Percentiles rank a stretch among this genome's conserved stretches.
Evolutionary conservation across 2,888 invertebrate species (phyloP).

Genomic region (Pomacea canaliculata): DNA sequence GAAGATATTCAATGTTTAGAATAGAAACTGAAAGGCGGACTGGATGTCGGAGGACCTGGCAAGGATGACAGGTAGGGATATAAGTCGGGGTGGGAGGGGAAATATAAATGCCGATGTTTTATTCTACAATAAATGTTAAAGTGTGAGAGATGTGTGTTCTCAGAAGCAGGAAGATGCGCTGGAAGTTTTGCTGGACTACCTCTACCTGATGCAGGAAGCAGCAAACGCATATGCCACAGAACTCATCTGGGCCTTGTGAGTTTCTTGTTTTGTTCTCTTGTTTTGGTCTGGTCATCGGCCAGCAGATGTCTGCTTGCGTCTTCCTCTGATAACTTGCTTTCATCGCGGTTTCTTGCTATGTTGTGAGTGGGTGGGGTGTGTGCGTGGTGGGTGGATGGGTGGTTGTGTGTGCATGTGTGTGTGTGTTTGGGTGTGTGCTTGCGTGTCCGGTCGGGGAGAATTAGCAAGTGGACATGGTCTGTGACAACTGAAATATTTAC

Average conservation of each 20-base stretch:
- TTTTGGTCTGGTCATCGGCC: neutral
- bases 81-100: no score
- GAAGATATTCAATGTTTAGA: no score
- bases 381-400: neutral
- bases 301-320: no score
- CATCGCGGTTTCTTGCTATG: no score
- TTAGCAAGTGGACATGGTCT: neutral
- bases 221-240: slow-evolving; percentile 20
- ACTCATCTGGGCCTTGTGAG: slow-evolving; percentile 25
- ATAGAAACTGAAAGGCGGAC: no score
- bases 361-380: neutral
- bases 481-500: no score
- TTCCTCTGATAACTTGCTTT: no score
- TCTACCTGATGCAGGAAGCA: slow-evolving; percentile 15
- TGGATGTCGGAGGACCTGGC: no score
- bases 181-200: slow-evolving; percentile 6
- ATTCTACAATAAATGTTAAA: no score
- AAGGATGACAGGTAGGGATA: no score
- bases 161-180: slow-evolving; percentile 3
- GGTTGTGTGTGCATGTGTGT: neutral
- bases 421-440: neutral
- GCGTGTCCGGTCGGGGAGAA: neutral
- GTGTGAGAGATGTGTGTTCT: neutral
- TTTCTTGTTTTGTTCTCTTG: neutral
- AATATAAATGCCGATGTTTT: no score